Percentiles rank a stretch among this genome's conserved stretches.
Evolutionary conservation across 2,888 invertebrate species (phyloP).

Genomic region (Agrilus cyanescens): DNA sequence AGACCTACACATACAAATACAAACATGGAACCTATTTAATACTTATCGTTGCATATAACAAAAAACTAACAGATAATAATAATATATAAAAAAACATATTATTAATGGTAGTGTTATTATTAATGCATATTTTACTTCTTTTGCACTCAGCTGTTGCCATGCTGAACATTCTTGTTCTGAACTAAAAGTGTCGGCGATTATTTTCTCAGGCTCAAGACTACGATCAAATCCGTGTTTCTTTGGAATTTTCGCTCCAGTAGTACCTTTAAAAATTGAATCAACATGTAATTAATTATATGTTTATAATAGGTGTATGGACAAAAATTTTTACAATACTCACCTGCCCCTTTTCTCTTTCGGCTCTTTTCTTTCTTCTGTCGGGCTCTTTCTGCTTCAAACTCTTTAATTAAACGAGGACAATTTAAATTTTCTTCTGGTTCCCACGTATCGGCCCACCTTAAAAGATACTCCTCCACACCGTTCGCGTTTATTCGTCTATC

Average conservation of each 20-base stretch:
- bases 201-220: slow-evolving; percentile 72
- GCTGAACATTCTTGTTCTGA: slow-evolving; percentile 61
- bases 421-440: slow-evolving; percentile 82
- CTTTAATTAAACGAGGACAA: slow-evolving; percentile 77
- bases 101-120: background rate
- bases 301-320: background rate
- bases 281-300: background rate
- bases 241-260: slow-evolving; percentile 24
- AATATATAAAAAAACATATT: no score
- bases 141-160: slow-evolving; percentile 64
- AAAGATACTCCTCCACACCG: slow-evolving; percentile 47
- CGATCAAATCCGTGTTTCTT: slow-evolving; percentile 68
- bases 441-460: slow-evolving; percentile 83
- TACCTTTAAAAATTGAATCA: slow-evolving; percentile 19
- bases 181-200: slow-evolving; percentile 86
- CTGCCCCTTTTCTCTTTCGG: slow-evolving; percentile 37
- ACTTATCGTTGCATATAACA: no score
- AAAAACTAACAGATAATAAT: no score
- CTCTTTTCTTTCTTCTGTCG: slow-evolving; percentile 37
- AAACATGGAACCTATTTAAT: no score
- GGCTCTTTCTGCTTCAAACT: slow-evolving; percentile 71
- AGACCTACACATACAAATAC: no score
- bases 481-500: slow-evolving; percentile 59
- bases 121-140: slow-evolving; percentile 39
- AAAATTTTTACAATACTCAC: slow-evolving; percentile 5